A percentile compares a stretch with the other conserved stretches of the same genome.
These are phyloP conservation scores for Rhodophaea formosa DNA, from an alignment of 2,888 invertebrate genomes.

Conservation along the genomic window DNA sequence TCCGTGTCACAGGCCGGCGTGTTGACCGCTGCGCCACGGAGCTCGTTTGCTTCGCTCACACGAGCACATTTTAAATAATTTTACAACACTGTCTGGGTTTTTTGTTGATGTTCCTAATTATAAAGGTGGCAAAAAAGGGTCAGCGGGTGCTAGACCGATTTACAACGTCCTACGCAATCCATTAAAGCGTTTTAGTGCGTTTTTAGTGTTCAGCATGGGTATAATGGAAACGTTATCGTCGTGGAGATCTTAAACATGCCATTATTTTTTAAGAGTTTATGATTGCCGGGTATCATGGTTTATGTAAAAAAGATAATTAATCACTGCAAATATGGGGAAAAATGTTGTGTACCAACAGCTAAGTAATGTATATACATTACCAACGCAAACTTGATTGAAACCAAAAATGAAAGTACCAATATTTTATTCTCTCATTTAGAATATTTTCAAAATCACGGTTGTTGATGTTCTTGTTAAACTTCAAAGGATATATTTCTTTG, in stretches of 20 bases:
- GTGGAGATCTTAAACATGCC: conserved; percentile 28
- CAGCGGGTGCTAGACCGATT: conserved; percentile 25
- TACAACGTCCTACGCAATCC: conserved; percentile 40
- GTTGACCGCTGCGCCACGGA: too few relatives aligned
- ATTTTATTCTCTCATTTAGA: not conserved
- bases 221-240: conserved; percentile 24
- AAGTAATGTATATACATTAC: too few relatives aligned
- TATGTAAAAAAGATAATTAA: not conserved
- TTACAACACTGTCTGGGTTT: too few relatives aligned
- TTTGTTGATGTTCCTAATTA: too few relatives aligned
- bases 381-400: too few relatives aligned
- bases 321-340: too few relatives aligned
- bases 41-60: too few relatives aligned
- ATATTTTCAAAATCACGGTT: not conserved
- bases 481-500: not conserved
- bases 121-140: not conserved
- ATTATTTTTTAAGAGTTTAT: conserved; percentile 13
- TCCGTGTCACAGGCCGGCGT: too few relatives aligned
- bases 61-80: too few relatives aligned
- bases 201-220: conserved; percentile 32
- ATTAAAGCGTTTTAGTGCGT: conserved; percentile 42
- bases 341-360: too few relatives aligned
- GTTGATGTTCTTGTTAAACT: not conserved
- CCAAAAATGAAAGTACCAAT: too few relatives aligned
- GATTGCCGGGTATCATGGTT: conserved; percentile 15